Percentiles rank a stretch among this genome's conserved stretches.
Conservation (phyloP, 1,140 invertebrate species). For the Oryctes rhinoceros region DNA sequence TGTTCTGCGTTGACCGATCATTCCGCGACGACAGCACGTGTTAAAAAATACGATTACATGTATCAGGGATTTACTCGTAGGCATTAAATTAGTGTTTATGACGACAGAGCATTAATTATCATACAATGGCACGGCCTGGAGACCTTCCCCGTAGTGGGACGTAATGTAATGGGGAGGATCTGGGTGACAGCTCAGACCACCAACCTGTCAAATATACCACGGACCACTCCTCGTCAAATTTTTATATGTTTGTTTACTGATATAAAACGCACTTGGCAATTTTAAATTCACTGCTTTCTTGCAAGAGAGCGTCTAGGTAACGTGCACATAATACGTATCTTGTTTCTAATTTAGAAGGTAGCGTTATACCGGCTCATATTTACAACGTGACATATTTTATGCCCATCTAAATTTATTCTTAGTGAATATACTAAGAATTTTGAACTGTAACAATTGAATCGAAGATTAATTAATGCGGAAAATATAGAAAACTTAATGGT, state of each 20-base stretch:
- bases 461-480: too few species aligned
- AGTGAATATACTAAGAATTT: too few species aligned
- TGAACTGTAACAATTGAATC: too few species aligned
- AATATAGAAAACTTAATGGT: too few species aligned
- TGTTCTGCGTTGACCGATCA: conserved; percentile 20
- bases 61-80: conserved; percentile 31
- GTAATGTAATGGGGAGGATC: conserved; percentile 28
- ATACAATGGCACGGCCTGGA: conserved; percentile 38
- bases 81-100: conserved; percentile 42
- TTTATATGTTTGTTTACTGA: conserved; percentile 15
- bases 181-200: conserved; percentile 38
- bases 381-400: too few species aligned
- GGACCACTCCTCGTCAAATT: conserved; percentile 33
- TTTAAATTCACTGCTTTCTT: conserved; percentile 1
- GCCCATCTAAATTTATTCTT: too few species aligned
- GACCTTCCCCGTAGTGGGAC: conserved; percentile 39
- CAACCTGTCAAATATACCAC: conserved; percentile 34
- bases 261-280: background rate
- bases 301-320: background rate
- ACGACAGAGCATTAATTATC: conserved; percentile 42
- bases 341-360: background rate
- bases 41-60: conserved; percentile 41
- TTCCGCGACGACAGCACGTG: conserved; percentile 25
- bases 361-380: too few species aligned
- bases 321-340: background rate